Percentiles rank a stretch among this genome's conserved stretches.
phyloP scores from a whole-genome alignment of 2,797 vertebrate genomes.

The Labeo calbasu region DNA sequence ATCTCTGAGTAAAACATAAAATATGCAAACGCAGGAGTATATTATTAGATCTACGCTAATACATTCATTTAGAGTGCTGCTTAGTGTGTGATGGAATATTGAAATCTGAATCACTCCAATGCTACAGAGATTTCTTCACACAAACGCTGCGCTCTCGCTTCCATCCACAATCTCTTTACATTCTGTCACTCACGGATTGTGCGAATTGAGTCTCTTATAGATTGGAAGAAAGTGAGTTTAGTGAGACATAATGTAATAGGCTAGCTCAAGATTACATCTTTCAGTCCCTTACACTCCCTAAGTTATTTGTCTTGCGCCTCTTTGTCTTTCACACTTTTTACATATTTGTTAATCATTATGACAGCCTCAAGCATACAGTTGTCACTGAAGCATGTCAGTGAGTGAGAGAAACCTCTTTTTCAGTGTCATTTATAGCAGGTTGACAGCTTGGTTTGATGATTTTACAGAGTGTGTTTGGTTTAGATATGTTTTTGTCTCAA shows the following conservation, averaged over 20 bases:
- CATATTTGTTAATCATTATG: conserved; percentile 18
- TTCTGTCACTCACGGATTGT: conserved; percentile 17
- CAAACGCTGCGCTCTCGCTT: not conserved
- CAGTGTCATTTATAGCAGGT: conserved; percentile 14
- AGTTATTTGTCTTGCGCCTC: not conserved
- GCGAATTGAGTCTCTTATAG: conserved; percentile 1
- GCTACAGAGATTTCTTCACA: conserved; percentile 38
- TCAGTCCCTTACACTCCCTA: not conserved
- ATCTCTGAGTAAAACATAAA: conserved; percentile 64
- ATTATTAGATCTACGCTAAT: conserved; percentile 63
- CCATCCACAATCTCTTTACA: conserved; percentile 17
- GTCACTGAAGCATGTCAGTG: conserved; percentile 5
- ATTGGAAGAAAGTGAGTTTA: not conserved
- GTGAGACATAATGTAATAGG: not conserved
- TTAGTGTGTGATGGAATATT: conserved; percentile 48
- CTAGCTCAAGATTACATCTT: not conserved
- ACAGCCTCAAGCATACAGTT: conserved; percentile 16
- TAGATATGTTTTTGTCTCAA: conserved; percentile 8
- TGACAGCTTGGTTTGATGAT: conserved; percentile 11
- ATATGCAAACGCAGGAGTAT: conserved; percentile 62
- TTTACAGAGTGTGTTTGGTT: conserved; percentile 8
- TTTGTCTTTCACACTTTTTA: not conserved
- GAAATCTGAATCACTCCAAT: conserved; percentile 17
- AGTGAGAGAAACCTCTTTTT: conserved; percentile 27
- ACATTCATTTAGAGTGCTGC: conserved; percentile 56